These are phyloP conservation scores for Hafferia zeledoni DNA, from an alignment of 2,797 vertebrate genomes.

Conservation along the genomic window DNA sequence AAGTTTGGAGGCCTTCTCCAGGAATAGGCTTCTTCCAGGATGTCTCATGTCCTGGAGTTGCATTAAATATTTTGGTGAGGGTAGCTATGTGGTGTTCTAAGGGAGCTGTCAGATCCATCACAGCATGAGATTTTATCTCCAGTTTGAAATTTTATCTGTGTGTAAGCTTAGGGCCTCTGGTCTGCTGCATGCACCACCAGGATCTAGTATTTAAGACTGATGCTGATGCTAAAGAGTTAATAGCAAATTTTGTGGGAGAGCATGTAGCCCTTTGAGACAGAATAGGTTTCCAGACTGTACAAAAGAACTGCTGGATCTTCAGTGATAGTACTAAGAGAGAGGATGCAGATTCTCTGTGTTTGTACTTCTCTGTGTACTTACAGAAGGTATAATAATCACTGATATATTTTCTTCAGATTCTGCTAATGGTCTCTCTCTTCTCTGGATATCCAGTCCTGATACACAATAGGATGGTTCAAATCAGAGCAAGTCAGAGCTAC, in stretches of 20 bases:
- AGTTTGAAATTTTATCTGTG: background rate
- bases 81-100: background rate
- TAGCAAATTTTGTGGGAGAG: background rate
- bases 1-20: slow-evolving; percentile 6
- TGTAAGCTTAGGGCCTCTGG: background rate
- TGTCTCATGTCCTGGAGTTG: background rate
- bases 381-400: background rate
- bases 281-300: background rate
- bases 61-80: slow-evolving; percentile 6
- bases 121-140: background rate
- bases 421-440: background rate
- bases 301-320: background rate
- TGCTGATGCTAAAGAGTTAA: background rate
- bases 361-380: background rate
- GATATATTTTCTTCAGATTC: background rate
- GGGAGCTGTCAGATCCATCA: background rate
- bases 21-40: background rate
- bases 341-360: background rate
- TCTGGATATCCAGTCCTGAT: background rate
- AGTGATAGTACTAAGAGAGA: background rate
- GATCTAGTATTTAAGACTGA: background rate
- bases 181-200: background rate
- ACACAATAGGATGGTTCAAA: background rate
- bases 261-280: background rate
- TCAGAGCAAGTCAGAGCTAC: background rate